Percentiles rank a stretch among this genome's conserved stretches.
phyloP scores from a whole-genome alignment of 2,113 vertebrate genomes.

The Taurulus bubalis region DNA sequence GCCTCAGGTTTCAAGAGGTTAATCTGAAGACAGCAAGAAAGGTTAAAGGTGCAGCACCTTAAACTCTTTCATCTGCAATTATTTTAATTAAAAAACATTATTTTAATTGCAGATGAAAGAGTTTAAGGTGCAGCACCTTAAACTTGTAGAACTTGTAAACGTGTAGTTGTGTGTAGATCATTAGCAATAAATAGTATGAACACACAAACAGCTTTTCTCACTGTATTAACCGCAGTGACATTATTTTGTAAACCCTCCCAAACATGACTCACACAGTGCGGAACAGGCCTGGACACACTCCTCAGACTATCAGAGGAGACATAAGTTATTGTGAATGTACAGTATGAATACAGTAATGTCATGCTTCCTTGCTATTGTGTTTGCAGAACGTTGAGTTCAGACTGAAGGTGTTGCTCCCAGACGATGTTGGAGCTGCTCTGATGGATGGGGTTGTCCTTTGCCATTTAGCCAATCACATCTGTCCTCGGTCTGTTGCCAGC shows the following conservation, averaged over 20 bases:
- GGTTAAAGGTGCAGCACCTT: no score
- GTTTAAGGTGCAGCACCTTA: no score
- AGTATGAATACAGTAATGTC: neutral
- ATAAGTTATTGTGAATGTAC: neutral
- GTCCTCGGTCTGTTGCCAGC: slow-evolving; percentile 96
- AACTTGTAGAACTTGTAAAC: no score
- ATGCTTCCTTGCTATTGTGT: neutral
- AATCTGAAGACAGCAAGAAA: no score
- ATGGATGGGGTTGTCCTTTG: slow-evolving; percentile 99
- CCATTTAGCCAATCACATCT: slow-evolving; percentile 98
- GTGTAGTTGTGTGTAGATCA: no score
- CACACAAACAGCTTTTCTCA: neutral
- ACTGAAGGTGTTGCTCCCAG: slow-evolving; percentile 96
- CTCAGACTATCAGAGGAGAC: neutral
- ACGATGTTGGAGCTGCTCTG: slow-evolving; percentile 94
- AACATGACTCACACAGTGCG: neutral
- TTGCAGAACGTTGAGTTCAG: slow-evolving; percentile 94
- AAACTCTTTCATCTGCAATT: no score
- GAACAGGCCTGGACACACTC: neutral
- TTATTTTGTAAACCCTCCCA: neutral
- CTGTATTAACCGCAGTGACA: neutral
- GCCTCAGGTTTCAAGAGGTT: no score
- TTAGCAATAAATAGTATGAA: no score
- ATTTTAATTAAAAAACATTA: no score
- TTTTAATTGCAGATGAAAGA: no score